Evolutionary conservation across 2,888 invertebrate genomes (phyloP).

Genomic region (Steinernema scapterisci): DNA sequence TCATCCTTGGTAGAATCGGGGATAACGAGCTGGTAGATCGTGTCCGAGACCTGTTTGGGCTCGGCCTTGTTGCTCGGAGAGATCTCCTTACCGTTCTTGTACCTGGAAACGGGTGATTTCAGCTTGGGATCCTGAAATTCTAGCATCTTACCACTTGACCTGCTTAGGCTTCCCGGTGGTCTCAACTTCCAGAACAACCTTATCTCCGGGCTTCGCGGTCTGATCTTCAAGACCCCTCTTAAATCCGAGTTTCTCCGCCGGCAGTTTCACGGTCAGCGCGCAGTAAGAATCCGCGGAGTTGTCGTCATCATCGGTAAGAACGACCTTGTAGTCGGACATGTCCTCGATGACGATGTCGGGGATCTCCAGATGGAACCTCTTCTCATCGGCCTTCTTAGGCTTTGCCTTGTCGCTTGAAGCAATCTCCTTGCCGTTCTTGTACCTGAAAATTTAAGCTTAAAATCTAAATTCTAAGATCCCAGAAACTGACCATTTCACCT

Average conservation of each 20-base stretch:
- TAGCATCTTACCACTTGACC: slow-evolving; percentile 76
- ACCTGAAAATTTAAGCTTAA: no score
- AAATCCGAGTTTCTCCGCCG: slow-evolving; percentile 68
- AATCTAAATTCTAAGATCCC: no score
- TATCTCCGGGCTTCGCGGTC: slow-evolving; percentile 80
- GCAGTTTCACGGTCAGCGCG: not conserved
- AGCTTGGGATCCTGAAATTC: no score
- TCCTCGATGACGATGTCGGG: slow-evolving; percentile 57
- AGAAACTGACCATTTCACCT: slow-evolving; percentile 90
- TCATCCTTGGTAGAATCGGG: slow-evolving; percentile 54
- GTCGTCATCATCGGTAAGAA: slow-evolving; percentile 41
- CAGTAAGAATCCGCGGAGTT: slow-evolving; percentile 42
- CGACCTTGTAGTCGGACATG: slow-evolving; percentile 51
- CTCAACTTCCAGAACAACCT: slow-evolving; percentile 75
- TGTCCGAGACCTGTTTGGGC: slow-evolving; percentile 52
- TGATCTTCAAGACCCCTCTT: slow-evolving; percentile 76
- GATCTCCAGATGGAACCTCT: slow-evolving; percentile 51
- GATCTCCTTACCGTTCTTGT: slow-evolving; percentile 67
- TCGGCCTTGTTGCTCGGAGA: slow-evolving; percentile 59
- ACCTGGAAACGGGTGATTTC: slow-evolving; percentile 48
- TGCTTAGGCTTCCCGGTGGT: slow-evolving; percentile 82
- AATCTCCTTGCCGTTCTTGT: slow-evolving; percentile 66
- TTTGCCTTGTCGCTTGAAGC: slow-evolving; percentile 44
- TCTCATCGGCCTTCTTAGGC: slow-evolving; percentile 51
- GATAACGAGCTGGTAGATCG: slow-evolving; percentile 51